Percentiles rank a stretch among this genome's conserved stretches.
phyloP scores from a whole-genome alignment of 2,797 vertebrate genomes.

The Carduelis carduelis region DNA sequence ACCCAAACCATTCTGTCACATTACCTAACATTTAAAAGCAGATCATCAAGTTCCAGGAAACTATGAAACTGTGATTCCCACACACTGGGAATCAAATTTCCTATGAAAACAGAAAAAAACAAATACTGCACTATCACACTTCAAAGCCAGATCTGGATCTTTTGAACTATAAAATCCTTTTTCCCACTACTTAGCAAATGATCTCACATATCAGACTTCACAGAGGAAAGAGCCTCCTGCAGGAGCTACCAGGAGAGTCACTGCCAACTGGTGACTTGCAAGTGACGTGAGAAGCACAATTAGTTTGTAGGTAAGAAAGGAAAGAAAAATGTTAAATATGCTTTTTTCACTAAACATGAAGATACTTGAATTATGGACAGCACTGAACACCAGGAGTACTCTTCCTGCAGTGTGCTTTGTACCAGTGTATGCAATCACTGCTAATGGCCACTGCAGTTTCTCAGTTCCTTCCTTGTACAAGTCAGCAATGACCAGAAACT shows the following conservation, averaged over 20 bases:
- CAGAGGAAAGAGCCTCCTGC: not conserved
- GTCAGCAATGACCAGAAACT: not conserved
- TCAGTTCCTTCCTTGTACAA: not conserved
- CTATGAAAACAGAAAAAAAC: not conserved
- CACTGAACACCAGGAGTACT: accelerated
- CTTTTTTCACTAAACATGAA: not conserved
- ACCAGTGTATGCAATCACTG: not conserved
- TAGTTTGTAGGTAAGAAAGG: not conserved
- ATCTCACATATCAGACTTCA: not conserved
- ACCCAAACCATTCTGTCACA: not conserved
- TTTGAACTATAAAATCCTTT: not conserved
- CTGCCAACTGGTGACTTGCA: not conserved
- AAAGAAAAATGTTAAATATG: not conserved
- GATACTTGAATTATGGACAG: not conserved
- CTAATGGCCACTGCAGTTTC: not conserved
- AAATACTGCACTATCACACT: not conserved
- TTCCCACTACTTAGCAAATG: not conserved
- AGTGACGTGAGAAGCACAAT: not conserved
- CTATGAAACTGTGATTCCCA: not conserved
- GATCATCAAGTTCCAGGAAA: not conserved
- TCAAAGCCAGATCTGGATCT: not conserved
- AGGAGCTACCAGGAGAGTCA: not conserved
- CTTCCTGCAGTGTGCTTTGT: not conserved
- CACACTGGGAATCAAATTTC: not conserved
- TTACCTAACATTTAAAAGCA: not conserved